Percentiles rank a stretch among this genome's conserved stretches.
Conservation (phyloP, 2,113 vertebrate genomes). For the Cebidichthys violaceus region DNA sequence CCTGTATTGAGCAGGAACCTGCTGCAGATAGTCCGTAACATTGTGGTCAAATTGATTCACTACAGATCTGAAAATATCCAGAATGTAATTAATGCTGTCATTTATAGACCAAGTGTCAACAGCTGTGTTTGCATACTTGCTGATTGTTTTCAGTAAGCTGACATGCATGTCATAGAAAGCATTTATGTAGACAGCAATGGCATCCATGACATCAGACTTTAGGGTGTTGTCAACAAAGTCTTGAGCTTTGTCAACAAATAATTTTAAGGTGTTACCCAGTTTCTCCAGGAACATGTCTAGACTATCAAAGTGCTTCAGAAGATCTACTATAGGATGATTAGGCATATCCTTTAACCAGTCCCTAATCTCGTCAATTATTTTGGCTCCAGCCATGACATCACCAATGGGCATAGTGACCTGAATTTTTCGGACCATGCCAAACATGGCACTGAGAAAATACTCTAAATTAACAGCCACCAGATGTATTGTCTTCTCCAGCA, state of each 20-base stretch:
- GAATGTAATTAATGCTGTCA: neutral
- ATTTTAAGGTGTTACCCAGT: constrained; percentile 15
- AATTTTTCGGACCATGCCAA: neutral
- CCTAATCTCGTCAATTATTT: neutral
- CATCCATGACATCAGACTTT: constrained; percentile 12
- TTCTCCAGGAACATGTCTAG: constrained; percentile 2
- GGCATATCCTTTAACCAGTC: neutral
- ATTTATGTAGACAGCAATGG: constrained; percentile 63
- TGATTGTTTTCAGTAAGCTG: constrained; percentile 34
- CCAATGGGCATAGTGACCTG: constrained; percentile 13
- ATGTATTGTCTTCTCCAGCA: constrained; percentile 71
- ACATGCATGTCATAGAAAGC: constrained; percentile 65
- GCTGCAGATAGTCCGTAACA: constrained; percentile 75
- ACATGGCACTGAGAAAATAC: neutral
- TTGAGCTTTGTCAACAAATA: neutral
- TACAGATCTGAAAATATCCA: constrained; percentile 37
- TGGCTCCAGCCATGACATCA: constrained; percentile 26
- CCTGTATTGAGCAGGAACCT: constrained; percentile 73
- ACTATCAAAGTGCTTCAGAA: neutral
- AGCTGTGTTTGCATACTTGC: constrained; percentile 71
- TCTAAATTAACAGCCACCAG: constrained; percentile 36
- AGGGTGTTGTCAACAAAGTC: constrained; percentile 7
- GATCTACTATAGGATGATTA: neutral
- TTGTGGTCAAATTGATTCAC: constrained; percentile 70
- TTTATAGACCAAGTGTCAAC: constrained; percentile 50